These are phyloP conservation scores for Spea multiplicata DNA, from an alignment of 2,113 vertebrate genomes.

Conservation along the genomic window DNA sequence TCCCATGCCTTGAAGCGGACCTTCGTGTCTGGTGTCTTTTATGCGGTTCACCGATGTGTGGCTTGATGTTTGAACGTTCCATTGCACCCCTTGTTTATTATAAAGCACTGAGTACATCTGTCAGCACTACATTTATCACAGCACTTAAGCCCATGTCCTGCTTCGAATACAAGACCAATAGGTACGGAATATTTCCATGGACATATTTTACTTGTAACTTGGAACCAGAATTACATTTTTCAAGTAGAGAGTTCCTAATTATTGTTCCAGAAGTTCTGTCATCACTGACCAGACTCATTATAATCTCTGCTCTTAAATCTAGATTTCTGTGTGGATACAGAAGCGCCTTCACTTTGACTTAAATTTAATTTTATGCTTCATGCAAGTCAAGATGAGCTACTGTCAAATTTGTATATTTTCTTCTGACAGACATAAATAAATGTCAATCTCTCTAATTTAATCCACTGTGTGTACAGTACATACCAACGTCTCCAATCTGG, in stretches of 20 bases:
- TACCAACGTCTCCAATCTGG: constrained; percentile 7
- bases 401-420: constrained; percentile 21
- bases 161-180: no score
- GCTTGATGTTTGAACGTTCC: no score
- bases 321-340: background rate
- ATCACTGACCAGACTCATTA: background rate
- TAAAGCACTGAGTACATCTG: no score
- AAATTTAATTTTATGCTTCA: constrained; percentile 2
- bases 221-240: background rate
- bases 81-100: no score
- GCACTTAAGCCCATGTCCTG: no score
- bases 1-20: no score
- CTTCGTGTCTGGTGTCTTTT: no score
- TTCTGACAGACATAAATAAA: background rate
- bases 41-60: no score
- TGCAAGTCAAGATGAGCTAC: constrained; percentile 1
- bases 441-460: background rate
- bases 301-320: background rate
- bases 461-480: background rate
- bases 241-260: background rate
- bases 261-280: background rate
- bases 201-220: no score
- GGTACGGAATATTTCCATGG: no score
- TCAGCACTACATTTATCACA: no score
- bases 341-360: background rate